Evolutionary conservation across 2,113 vertebrate genomes (phyloP).

Genomic region (Malaclemys terrapin): DNA sequence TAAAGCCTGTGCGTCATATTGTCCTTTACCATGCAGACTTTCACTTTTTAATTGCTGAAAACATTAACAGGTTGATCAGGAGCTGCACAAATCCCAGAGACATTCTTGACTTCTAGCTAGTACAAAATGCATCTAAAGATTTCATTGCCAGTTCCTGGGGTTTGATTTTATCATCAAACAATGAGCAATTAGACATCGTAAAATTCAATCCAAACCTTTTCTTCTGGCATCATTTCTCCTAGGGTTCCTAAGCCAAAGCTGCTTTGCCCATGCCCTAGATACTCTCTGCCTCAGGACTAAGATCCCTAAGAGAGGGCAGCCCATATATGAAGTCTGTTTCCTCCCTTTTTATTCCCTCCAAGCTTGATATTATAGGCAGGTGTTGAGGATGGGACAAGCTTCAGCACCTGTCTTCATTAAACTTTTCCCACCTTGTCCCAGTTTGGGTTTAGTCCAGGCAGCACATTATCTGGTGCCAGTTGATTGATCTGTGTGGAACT

Average conservation of each 20-base stretch:
- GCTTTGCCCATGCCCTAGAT: neutral
- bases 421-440: neutral
- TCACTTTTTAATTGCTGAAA: neutral
- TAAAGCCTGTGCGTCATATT: neutral
- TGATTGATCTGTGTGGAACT: neutral
- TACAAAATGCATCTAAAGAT: neutral
- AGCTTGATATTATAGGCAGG: too few species aligned
- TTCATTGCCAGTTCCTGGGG: neutral
- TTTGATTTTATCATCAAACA: neutral
- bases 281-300: too few species aligned
- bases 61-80: neutral
- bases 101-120: neutral
- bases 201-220: neutral
- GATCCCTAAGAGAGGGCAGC: too few species aligned
- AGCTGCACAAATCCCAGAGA: neutral
- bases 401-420: neutral
- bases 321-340: too few species aligned
- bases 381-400: too few species aligned
- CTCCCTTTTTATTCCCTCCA: too few species aligned
- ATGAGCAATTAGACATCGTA: too few species aligned
- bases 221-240: neutral
- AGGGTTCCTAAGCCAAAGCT: neutral
- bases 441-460: neutral
- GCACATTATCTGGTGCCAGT: neutral
- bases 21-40: neutral